Evolutionary conservation across 53 echinoderm and acorn worm species (phyloP), one percentile per base, ranked within the genome.

Genomic region (Temnopleurus reevesii): DNA sequence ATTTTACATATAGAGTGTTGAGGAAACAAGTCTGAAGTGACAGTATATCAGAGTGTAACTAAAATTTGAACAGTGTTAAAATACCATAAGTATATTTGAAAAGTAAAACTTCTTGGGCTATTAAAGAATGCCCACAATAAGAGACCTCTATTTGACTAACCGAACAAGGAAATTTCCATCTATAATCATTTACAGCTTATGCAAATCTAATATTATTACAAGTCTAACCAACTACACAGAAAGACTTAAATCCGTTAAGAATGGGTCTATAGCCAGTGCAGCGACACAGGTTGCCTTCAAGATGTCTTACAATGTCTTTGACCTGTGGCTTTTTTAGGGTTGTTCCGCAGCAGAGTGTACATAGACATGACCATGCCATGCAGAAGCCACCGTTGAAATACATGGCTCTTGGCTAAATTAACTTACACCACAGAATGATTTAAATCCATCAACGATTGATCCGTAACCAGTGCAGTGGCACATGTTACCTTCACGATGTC

Each of bases 251-350:
- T 44, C 97, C 97, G 53, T 97, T 94, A 15, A 97, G 89, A 53
- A 97, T 97, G 28, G 97, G 91, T 43, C 97, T 89, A 85, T 97
- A 97, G 21, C 95, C 97, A n/a, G 95, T 95, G 81, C 97, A 95
- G 38, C 97, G 91, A 89, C 97, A 97, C 9, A 97, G 94, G 81
- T 97, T 97, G 30, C 97, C 97, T 60, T 95, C 95, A 7, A 97
- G 83, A 5, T 92, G 89, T 44, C 91, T 89, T 55, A 90, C 76
- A 25, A 95, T 95, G 30, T 95, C 97, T 27, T 91, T 57, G 88
- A 93, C 94, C 12, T 91, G 77, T 26, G 95, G 97, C 51, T 82
- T n/a, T n/a, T n/a, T n/a, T 76, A 15, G 93, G 95, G 38, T 91
- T 97, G 94, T 92, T 95, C 54, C 97, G 88, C 44, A 97, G 91